Percentiles rank a stretch among this genome's conserved stretches.
phyloP scores from a whole-genome alignment of 2,797 vertebrate genomes.

The Pseudomugil tenellus region DNA sequence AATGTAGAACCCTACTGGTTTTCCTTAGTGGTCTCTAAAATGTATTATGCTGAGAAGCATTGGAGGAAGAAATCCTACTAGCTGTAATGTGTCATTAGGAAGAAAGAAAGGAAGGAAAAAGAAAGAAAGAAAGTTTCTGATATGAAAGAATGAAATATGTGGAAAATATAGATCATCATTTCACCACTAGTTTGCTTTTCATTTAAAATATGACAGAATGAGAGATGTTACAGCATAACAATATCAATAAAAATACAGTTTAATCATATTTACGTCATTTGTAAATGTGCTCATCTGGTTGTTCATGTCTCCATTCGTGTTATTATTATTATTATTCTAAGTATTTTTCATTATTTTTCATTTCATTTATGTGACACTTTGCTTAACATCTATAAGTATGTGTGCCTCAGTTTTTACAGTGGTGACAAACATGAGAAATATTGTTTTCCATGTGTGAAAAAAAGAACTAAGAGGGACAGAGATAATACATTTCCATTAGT shows the following conservation, averaged over 20 bases:
- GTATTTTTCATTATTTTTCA: no score
- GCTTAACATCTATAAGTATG: background rate
- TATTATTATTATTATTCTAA: no score
- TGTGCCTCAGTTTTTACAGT: background rate
- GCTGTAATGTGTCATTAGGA: background rate
- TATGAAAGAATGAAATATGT: no score
- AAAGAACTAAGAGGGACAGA: slow-evolving; percentile 24
- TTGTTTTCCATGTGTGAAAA: slow-evolving; percentile 5
- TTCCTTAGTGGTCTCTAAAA: background rate
- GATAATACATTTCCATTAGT: slow-evolving; percentile 67
- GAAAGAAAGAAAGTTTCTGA: background rate
- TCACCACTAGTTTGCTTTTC: slow-evolving; percentile 7
- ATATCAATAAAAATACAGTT: background rate
- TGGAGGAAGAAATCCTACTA: background rate
- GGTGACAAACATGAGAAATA: slow-evolving; percentile 11
- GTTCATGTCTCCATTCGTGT: background rate
- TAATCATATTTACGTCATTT: background rate
- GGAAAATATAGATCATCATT: no score
- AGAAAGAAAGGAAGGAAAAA: background rate
- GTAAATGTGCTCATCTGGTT: background rate
- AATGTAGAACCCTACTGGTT: background rate
- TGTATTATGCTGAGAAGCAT: background rate
- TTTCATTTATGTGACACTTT: background rate
- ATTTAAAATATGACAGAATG: slow-evolving; percentile 22
- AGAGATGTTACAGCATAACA: slow-evolving; percentile 8